Conservation (phyloP, 2,113 vertebrate species). For the Scophthalmus maximus region DNA sequence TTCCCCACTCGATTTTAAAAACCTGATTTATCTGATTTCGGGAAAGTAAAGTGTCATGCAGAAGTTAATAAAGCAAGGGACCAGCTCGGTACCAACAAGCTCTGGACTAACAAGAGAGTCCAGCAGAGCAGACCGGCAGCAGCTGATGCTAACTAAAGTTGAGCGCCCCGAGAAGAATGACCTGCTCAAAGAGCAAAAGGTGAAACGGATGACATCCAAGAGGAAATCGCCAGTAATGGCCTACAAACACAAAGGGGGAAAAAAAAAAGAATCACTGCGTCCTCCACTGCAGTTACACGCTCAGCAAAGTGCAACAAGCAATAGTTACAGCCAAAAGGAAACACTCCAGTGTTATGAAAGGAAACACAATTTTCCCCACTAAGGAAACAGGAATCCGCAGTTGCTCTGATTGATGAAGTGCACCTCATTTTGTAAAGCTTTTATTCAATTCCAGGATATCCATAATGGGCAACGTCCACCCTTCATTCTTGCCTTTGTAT, state of each 20-base stretch:
- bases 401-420: no score
- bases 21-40: not conserved
- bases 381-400: no score
- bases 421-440: no score
- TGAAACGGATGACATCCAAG: constrained; percentile 8
- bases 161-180: not conserved
- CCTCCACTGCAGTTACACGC: not conserved
- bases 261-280: not conserved
- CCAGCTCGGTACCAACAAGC: constrained; percentile 16
- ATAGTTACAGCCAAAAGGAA: not conserved
- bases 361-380: no score
- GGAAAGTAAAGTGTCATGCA: not conserved
- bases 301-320: not conserved
- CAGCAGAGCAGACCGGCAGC: not conserved
- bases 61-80: not conserved
- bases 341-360: no score
- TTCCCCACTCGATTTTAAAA: no score
- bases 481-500: no score
- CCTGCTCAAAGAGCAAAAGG: constrained; percentile 6
- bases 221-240: not conserved
- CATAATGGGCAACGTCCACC: no score
- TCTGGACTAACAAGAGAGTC: no score
- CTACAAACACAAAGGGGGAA: not conserved
- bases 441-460: no score
- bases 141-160: constrained; percentile 26